These are phyloP conservation scores for Malacoctenus gilli DNA, from an alignment of 2,797 vertebrate genomes.

Conservation along the genomic window DNA sequence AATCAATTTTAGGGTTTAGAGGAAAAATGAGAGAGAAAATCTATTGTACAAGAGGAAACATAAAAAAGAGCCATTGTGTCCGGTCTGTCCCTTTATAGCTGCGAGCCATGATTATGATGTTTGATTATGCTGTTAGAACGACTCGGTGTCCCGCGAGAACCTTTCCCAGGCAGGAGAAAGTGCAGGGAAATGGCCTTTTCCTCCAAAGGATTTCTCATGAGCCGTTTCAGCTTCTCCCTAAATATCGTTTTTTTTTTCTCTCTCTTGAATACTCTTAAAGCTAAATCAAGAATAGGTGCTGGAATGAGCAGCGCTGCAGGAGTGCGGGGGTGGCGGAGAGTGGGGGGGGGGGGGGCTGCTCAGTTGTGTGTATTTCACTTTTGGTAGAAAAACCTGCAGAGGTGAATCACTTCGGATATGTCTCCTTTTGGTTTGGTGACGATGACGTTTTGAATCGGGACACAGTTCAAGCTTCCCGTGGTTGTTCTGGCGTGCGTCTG, in stretches of 20 bases:
- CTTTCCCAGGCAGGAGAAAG: not conserved
- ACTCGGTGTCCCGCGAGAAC: not conserved
- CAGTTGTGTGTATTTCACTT: not conserved
- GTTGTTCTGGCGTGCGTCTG: not conserved
- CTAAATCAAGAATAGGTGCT: conserved; percentile 2
- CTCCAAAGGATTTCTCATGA: not conserved
- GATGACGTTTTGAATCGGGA: not conserved
- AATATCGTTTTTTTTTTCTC: not conserved
- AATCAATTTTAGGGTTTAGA: not conserved
- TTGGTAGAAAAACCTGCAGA: not conserved
- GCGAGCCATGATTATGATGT: not conserved
- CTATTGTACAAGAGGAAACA: not conserved
- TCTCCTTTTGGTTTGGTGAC: not conserved
- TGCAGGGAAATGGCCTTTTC: not conserved
- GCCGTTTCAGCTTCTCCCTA: not conserved
- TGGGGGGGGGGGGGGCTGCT: not conserved
- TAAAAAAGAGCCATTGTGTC: not conserved
- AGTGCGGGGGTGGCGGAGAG: not conserved
- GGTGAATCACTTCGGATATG: too few species aligned
- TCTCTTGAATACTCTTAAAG: not conserved
- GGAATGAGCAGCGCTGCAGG: not conserved
- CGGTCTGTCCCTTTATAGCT: not conserved
- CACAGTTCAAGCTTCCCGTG: too few species aligned
- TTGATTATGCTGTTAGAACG: not conserved
- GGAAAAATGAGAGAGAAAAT: not conserved